Evolutionary conservation across 2,888 invertebrate genomes (phyloP), one percentile per base, ranked within the genome.

Genomic region (Pediacus dermestoides): DNA sequence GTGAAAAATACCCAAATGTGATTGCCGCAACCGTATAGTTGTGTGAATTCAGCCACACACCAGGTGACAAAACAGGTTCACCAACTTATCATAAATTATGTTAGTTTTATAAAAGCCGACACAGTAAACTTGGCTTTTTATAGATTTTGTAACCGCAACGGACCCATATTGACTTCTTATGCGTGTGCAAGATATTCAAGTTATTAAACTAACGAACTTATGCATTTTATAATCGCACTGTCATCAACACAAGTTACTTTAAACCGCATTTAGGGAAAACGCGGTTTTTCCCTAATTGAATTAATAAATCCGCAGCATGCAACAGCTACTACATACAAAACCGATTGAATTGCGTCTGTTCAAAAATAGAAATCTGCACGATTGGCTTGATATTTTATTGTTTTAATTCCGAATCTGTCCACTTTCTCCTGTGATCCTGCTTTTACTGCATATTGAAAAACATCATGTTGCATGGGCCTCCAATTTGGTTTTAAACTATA

Each of bases 1-100:
- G 61, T 49, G 55, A 53, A 59, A 62, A 58, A 60, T 61, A 61
- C 47, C 55, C 60, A 60, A 63, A 62, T 61, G 52, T 42, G 60
- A 58, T 52, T 39, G 42, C 42, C 38, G 45, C 44, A 40, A 48
- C 47, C 46, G 51, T 52, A 52, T 49, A 49, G 43, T 50, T 52
- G 39, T 43, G 43, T 47, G 50, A 53, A 51, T 53, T 46, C 48
- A 52, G 43, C 53, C 53, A 56, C 57, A 58, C 57, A 58, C 51
- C 52, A 49, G 57, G 57, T 57, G 58, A 59, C 57, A 60, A 61
- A 62, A 60, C 58, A 57, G 58, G 60, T 60, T 53, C 57, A 53
- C 50, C 46, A 49, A 54, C 52, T 51, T 44, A 42, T 44, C 48
- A 52, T 62, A 61, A 60, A 63, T 58, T 42, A 50, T 44, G 37